Percentiles rank a stretch among this genome's conserved stretches.
Conservation (phyloP, 2,797 vertebrate genomes). For the Eospalax fontanierii region DNA sequence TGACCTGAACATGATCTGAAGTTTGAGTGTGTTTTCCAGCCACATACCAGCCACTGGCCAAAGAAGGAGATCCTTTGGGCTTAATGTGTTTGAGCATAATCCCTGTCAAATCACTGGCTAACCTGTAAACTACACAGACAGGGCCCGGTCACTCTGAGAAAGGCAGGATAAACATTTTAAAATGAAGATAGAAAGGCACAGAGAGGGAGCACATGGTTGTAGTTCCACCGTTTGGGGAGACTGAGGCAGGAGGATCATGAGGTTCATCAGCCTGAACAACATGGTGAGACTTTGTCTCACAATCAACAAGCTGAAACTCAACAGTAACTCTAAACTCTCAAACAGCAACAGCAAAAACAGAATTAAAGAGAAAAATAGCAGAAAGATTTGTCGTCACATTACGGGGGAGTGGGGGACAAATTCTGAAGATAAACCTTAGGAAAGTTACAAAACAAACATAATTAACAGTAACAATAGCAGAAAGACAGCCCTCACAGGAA, state of each 20-base stretch:
- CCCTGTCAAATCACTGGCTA: not conserved
- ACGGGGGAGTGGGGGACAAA: not conserved
- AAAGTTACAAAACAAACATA: slow-evolving; percentile 28
- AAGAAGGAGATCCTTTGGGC: not conserved
- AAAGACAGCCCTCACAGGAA: not conserved
- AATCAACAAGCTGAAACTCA: too few species aligned
- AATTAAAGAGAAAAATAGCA: not conserved
- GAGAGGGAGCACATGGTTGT: not conserved
- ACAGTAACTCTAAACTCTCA: too few species aligned
- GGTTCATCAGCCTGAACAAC: not conserved
- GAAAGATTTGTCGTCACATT: not conserved
- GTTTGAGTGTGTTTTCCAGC: not conserved
- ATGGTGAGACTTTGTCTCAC: not conserved
- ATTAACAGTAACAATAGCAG: not conserved
- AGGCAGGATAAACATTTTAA: slow-evolving; percentile 30
- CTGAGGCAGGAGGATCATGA: not conserved
- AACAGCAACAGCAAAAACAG: not conserved
- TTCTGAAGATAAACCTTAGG: not conserved
- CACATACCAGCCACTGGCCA: not conserved
- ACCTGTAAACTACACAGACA: not conserved
- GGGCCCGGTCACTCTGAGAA: not conserved
- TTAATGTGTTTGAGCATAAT: not conserved
- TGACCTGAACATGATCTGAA: not conserved
- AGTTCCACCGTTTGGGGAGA: not conserved
- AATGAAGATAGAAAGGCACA: not conserved